Conservation (phyloP, 2,797 vertebrate genomes). For the Xiphophorus birchmanni region DNA sequence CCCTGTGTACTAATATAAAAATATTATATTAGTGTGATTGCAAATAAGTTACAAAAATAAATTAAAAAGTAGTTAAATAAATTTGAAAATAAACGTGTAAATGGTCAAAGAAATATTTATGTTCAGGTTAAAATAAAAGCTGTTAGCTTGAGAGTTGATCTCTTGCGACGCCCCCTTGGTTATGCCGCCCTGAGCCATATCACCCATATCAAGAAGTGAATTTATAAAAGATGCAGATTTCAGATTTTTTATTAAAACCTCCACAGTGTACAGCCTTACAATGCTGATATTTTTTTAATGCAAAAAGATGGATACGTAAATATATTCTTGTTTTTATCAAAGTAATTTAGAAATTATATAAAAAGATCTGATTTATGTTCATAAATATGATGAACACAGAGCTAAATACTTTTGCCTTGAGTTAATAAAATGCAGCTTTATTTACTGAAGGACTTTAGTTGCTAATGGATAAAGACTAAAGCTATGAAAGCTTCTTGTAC, state of each 20-base stretch:
- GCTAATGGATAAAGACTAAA: constrained; percentile 3
- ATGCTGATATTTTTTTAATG: background rate
- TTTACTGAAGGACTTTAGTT: constrained; percentile 5
- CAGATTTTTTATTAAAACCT: background rate
- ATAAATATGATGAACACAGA: background rate
- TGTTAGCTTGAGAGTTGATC: background rate
- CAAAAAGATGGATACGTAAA: background rate
- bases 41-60: too few species aligned
- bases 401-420: background rate
- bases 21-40: too few species aligned
- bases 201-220: background rate
- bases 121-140: too few species aligned
- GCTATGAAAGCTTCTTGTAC: background rate
- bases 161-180: background rate
- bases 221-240: background rate
- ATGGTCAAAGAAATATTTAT: too few species aligned
- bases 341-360: background rate
- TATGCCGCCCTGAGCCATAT: background rate
- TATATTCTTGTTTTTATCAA: background rate
- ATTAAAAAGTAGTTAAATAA: too few species aligned
- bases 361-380: background rate
- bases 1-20: too few species aligned
- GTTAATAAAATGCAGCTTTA: background rate
- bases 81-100: too few species aligned
- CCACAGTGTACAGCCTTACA: background rate